Percentiles rank a stretch among this genome's conserved stretches.
Conservation (phyloP, 1,140 invertebrate species). For the Drosophila lini region DNA sequence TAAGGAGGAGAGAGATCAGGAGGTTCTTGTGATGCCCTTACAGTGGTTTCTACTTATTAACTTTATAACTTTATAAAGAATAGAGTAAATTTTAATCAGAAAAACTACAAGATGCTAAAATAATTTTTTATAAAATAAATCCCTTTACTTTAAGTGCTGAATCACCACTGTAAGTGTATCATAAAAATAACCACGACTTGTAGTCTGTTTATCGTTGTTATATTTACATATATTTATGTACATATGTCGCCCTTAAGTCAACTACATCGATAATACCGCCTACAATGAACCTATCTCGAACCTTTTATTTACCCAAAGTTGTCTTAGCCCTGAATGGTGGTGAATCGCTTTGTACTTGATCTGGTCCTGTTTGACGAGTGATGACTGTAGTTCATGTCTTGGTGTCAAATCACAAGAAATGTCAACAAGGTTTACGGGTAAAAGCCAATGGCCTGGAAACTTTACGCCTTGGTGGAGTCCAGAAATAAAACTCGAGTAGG, state of each 20-base stretch:
- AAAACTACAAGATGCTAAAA: background rate
- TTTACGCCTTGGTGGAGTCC: slow-evolving; percentile 30
- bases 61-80: background rate
- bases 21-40: background rate
- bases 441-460: slow-evolving; percentile 60
- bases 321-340: slow-evolving; percentile 23
- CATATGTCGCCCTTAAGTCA: slow-evolving; percentile 7
- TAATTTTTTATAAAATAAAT: background rate
- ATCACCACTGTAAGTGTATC: slow-evolving; percentile 2
- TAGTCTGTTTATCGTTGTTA: slow-evolving; percentile 10
- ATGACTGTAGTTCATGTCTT: slow-evolving; percentile 20
- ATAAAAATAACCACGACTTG: background rate
- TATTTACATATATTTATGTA: slow-evolving; percentile 16
- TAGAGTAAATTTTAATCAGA: too few species aligned
- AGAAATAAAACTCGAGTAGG: slow-evolving; percentile 27
- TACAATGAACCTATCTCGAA: slow-evolving; percentile 55
- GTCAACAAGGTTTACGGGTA: slow-evolving; percentile 58
- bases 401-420: slow-evolving; percentile 41
- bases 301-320: slow-evolving; percentile 20
- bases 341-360: slow-evolving; percentile 71
- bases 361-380: slow-evolving; percentile 28
- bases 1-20: slow-evolving; percentile 31
- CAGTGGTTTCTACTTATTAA: background rate
- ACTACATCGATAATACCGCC: slow-evolving; percentile 22
- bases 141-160: background rate